Percentiles rank a stretch among this genome's conserved stretches.
These are phyloP conservation scores for Microtus agrestis DNA, from an alignment of 2,797 vertebrate genomes.

Conservation along the genomic window DNA sequence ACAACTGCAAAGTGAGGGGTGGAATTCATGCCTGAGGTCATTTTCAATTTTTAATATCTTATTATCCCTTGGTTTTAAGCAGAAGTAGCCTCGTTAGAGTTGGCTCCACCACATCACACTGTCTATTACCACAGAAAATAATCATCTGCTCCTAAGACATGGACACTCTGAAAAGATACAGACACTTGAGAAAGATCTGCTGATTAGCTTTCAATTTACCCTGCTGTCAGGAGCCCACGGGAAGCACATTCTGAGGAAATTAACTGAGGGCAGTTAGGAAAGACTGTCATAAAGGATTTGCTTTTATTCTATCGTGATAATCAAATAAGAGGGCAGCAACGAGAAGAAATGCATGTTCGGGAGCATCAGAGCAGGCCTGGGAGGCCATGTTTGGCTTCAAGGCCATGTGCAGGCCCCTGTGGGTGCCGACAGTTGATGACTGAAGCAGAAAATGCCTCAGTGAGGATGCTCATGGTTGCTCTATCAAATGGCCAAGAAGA, in stretches of 20 bases:
- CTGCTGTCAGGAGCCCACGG: slow-evolving; percentile 51
- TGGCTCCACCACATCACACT: background rate
- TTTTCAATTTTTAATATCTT: slow-evolving; percentile 58
- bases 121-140: slow-evolving; percentile 9
- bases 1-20: background rate
- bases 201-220: slow-evolving; percentile 68
- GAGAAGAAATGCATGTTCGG: slow-evolving; percentile 75
- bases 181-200: slow-evolving; percentile 35
- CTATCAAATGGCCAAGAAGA: slow-evolving; percentile 69
- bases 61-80: slow-evolving; percentile 57
- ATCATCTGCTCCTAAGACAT: background rate
- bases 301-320: slow-evolving; percentile 72
- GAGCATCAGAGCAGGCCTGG: slow-evolving; percentile 42
- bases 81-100: slow-evolving; percentile 41
- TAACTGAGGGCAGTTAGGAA: slow-evolving; percentile 72
- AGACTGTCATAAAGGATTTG: slow-evolving; percentile 60
- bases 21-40: slow-evolving; percentile 15
- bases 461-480: slow-evolving; percentile 68
- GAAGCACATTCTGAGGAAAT: slow-evolving; percentile 71
- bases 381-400: background rate
- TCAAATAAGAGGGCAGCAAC: slow-evolving; percentile 60
- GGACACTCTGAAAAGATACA: slow-evolving; percentile 58
- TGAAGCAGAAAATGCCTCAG: slow-evolving; percentile 57
- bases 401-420: background rate
- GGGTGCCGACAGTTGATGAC: slow-evolving; percentile 31